Percentiles rank a stretch among this genome's conserved stretches.
These are phyloP conservation scores for Rhyzopertha dominica DNA, from an alignment of 1,140 invertebrate species.

Conservation along the genomic window DNA sequence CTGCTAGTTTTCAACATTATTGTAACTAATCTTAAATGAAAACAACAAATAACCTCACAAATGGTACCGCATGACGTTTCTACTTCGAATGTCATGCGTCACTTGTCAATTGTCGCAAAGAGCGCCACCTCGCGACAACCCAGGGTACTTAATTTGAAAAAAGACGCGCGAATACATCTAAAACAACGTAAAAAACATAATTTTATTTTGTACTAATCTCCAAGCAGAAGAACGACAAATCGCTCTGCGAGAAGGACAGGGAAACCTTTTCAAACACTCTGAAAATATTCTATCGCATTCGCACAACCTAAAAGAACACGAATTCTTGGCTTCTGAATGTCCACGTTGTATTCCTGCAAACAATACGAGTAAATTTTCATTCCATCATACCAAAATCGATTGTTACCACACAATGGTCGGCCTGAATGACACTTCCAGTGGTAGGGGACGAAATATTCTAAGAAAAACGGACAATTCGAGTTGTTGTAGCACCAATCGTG, in stretches of 20 bases:
- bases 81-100: too few relatives aligned
- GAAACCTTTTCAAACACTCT: slow-evolving; percentile 68
- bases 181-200: slow-evolving; percentile 22
- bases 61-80: too few relatives aligned
- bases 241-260: slow-evolving; percentile 66
- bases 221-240: slow-evolving; percentile 66
- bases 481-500: slow-evolving; percentile 75
- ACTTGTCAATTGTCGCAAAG: too few relatives aligned
- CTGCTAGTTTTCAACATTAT: too few relatives aligned
- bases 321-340: slow-evolving; percentile 1
- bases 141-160: too few relatives aligned
- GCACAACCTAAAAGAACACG: slow-evolving; percentile 30
- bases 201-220: slow-evolving; percentile 63
- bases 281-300: slow-evolving; percentile 77
- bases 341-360: too few relatives aligned
- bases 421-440: slow-evolving; percentile 79
- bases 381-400: too few relatives aligned
- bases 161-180: too few relatives aligned
- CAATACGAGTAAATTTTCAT: too few relatives aligned
- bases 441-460: slow-evolving; percentile 84
- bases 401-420: slow-evolving; percentile 71
- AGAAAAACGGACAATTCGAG: slow-evolving; percentile 69
- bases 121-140: too few relatives aligned
- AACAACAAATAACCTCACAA: too few relatives aligned
- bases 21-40: too few relatives aligned